These are phyloP conservation scores for Heliconius erato DNA, from an alignment of 2,888 invertebrate species.

Conservation along the genomic window DNA sequence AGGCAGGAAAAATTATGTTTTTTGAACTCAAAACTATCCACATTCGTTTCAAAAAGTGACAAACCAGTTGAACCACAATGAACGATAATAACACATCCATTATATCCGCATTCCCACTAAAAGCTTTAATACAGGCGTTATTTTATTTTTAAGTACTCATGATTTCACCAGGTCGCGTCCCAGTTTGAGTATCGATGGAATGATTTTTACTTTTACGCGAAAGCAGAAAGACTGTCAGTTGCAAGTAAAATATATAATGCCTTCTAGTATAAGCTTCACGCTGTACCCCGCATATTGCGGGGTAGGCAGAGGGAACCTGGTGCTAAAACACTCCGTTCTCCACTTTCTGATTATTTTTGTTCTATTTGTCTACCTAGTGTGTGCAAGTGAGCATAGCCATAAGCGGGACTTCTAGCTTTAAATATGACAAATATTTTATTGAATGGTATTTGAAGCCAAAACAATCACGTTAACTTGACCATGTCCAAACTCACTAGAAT, in stretches of 20 bases:
- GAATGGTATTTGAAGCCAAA: too few species aligned
- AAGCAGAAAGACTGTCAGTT: background rate
- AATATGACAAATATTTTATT: too few species aligned
- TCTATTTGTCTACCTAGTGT: too few species aligned
- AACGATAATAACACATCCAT: slow-evolving; percentile 45
- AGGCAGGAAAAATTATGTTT: background rate
- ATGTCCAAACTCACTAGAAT: background rate
- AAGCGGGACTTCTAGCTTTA: too few species aligned
- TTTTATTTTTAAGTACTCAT: slow-evolving; percentile 43
- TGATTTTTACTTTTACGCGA: slow-evolving; percentile 16
- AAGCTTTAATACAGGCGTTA: slow-evolving; percentile 42
- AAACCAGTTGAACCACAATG: slow-evolving; percentile 14
- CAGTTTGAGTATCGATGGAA: slow-evolving; percentile 36
- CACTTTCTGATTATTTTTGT: too few species aligned
- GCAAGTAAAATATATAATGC: background rate
- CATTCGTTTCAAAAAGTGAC: background rate
- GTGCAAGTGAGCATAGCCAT: too few species aligned
- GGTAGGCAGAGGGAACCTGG: too few species aligned
- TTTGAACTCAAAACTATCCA: background rate
- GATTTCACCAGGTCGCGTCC: slow-evolving; percentile 41
- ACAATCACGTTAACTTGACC: too few species aligned
- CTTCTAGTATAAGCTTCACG: background rate
- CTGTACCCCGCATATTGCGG: too few species aligned
- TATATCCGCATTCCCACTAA: slow-evolving; percentile 43
- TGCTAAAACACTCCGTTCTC: too few species aligned